Evolutionary conservation across 2,888 invertebrate genomes (phyloP).

Genomic region (Drosophila quasianomalipes): DNA sequence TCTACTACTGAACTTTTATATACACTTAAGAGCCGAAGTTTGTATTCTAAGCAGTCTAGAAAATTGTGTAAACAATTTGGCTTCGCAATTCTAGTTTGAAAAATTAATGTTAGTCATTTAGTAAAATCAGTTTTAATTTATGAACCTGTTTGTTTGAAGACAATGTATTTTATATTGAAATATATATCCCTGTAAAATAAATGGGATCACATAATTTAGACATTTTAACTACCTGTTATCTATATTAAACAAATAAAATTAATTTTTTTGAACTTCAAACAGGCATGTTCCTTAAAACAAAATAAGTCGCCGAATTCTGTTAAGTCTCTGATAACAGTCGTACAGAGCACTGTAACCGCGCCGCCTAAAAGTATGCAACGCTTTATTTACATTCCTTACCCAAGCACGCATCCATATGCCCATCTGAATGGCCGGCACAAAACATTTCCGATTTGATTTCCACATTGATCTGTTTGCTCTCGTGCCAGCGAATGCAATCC

Average conservation of each 20-base stretch:
- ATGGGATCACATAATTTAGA: no score
- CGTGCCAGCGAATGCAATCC: constrained; percentile 93
- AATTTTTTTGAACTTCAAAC: neutral
- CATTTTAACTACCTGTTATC: no score
- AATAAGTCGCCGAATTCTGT: neutral
- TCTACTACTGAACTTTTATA: neutral
- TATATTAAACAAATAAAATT: neutral
- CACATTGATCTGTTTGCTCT: constrained; percentile 91
- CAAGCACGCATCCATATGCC: constrained; percentile 93
- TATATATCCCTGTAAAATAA: neutral
- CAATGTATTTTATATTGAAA: neutral
- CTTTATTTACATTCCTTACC: constrained; percentile 85
- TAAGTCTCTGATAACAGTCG: neutral
- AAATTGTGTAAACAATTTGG: neutral
- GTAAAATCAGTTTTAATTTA: neutral
- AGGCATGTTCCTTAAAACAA: neutral
- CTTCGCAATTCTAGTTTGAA: fast-evolving
- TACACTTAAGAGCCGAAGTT: neutral
- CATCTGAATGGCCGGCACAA: constrained; percentile 93
- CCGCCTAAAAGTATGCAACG: constrained; percentile 67
- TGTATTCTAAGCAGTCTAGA: neutral
- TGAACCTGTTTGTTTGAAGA: neutral
- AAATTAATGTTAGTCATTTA: neutral
- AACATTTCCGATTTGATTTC: constrained; percentile 92
- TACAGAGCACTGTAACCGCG: constrained; percentile 1